These are phyloP conservation scores for Parelbella ahira DNA, from an alignment of 2,888 invertebrate species.

Conservation along the genomic window DNA sequence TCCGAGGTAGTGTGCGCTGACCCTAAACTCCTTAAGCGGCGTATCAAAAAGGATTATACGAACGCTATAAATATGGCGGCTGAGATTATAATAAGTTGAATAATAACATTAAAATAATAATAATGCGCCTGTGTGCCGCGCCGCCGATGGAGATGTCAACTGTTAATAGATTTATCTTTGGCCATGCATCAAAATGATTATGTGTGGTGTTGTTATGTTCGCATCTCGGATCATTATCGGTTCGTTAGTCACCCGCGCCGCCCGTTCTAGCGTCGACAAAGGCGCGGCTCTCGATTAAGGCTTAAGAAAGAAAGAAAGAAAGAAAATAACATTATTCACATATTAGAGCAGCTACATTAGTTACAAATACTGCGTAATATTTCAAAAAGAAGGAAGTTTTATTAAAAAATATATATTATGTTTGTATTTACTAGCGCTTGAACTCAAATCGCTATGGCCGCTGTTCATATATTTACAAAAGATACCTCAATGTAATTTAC, in stretches of 20 bases:
- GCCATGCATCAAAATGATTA: slow-evolving; percentile 54
- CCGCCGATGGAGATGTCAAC: slow-evolving; percentile 58
- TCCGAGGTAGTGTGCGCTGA: slow-evolving; percentile 34
- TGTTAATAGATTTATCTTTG: slow-evolving; percentile 71
- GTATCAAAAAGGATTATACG: slow-evolving; percentile 70
- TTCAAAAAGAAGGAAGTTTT: too few relatives aligned
- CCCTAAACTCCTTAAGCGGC: slow-evolving; percentile 54
- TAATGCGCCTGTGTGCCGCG: slow-evolving; percentile 51
- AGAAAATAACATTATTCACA: too few relatives aligned
- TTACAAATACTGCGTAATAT: too few relatives aligned
- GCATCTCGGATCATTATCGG: slow-evolving; percentile 47
- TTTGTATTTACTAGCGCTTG: too few relatives aligned
- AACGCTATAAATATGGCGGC: slow-evolving; percentile 69
- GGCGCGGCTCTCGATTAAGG: too few relatives aligned
- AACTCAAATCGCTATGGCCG: too few relatives aligned
- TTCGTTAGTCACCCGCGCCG: slow-evolving; percentile 54
- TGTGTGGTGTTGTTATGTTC: slow-evolving; percentile 46
- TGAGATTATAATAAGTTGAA: slow-evolving; percentile 76
- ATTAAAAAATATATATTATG: too few relatives aligned
- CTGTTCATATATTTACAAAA: too few relatives aligned
- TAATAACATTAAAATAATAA: slow-evolving; percentile 77
- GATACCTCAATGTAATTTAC: too few relatives aligned
- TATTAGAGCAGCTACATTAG: too few relatives aligned
- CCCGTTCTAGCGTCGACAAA: slow-evolving; percentile 39
- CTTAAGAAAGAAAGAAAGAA: too few relatives aligned